Evolutionary conservation across 92 coral and sea anemone species (phyloP), one percentile per base, ranked within the genome.

Genomic region (Meandrina meandrites): DNA sequence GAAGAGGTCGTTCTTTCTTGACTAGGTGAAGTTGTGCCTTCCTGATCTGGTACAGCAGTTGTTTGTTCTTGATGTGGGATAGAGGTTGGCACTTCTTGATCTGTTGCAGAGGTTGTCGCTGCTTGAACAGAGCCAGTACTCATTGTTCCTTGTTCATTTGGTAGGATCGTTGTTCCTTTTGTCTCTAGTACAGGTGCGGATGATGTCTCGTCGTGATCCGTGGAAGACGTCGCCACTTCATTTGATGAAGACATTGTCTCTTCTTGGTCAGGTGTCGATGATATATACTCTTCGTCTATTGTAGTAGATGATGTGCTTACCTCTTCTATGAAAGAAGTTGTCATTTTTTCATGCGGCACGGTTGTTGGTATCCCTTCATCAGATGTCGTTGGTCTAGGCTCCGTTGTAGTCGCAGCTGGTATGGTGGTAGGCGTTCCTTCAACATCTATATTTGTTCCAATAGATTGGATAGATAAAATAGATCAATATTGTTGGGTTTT

Each of bases 341-440:
- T 80, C 75, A 8, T 7, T 42, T 27, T 37, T 80, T 80, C 36
- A 15, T 36, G 37, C 6, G 69, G 69, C 0, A 70, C 18, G 28
- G 79, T 50, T 83, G 79, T 48, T 19, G 79, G 68, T 51, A 35
- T 35, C 17, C 85, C 85, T 83, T 83, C 79, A 34, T 83, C 69
- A 48, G 69, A 51, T 24, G 86, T 51, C 22, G 69, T 21, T 24
- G 71, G 21, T 24, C 15, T 51, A 13, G 21, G n/a, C 28, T 22
- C 48, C 56, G 79, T 73, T 56, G 79, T 73, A 53, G 70, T 72
- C 77, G 50, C 27, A 12, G 48, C 34, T 22, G 84, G 51, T 11
- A 34, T 17, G 22, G 53, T 58, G 22, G 74, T 58, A 22, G 84
- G 84, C 15, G 35, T 40, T 1, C 8, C 5, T 24, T 22, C 57